Percentiles rank a stretch among this genome's conserved stretches.
phyloP scores from a whole-genome alignment of 2,888 invertebrate genomes.

The Melanophora roralis region DNA sequence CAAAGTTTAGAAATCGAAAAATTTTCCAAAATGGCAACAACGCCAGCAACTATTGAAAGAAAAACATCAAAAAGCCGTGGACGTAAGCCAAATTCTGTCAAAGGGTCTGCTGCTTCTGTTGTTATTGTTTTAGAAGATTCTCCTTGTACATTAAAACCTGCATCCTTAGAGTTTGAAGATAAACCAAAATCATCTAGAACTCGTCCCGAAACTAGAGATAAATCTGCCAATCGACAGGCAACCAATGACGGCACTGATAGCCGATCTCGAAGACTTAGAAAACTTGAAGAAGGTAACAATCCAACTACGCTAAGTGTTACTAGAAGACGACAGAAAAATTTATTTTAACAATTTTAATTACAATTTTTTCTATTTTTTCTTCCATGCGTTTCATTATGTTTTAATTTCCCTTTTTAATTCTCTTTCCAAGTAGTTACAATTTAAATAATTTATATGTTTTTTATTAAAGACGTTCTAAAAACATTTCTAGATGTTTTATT shows the following conservation, averaged over 20 bases:
- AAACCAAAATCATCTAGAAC: slow-evolving; percentile 24
- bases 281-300: neutral
- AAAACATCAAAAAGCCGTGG: neutral
- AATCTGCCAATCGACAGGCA: neutral
- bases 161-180: neutral
- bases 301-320: slow-evolving; percentile 9
- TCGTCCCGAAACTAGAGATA: slow-evolving; percentile 4
- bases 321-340: slow-evolving; percentile 42
- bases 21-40: neutral
- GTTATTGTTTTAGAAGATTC: slow-evolving; percentile 24
- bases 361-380: neutral
- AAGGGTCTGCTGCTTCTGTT: neutral
- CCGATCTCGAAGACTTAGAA: slow-evolving; percentile 17
- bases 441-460: slow-evolving; percentile 13
- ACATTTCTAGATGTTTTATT: no score
- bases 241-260: neutral
- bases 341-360: slow-evolving; percentile 5
- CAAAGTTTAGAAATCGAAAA: slow-evolving; percentile 24
- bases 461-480: slow-evolving; percentile 18
- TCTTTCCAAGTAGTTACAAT: neutral
- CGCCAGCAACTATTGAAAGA: neutral
- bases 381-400: neutral
- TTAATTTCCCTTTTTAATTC: neutral
- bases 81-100: neutral
- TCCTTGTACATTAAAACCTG: neutral